Evolutionary conservation across 1,140 invertebrate genomes (phyloP), one percentile per base, ranked within the genome.

Genomic region (Drosophila bocqueti): DNA sequence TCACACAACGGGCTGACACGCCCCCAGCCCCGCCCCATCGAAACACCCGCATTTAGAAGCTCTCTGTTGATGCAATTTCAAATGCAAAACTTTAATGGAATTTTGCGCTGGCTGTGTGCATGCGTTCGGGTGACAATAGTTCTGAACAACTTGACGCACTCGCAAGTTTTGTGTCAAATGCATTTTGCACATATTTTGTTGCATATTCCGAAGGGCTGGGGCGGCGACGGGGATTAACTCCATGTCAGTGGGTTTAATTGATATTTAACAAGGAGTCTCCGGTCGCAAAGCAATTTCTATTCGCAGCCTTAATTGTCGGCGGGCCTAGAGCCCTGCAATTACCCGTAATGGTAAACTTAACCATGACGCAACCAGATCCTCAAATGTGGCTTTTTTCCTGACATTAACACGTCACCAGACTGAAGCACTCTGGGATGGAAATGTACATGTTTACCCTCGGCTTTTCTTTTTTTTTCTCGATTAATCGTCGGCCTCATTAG

Each of bases 81-180:
- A 89, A 87, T 87, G 84, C 80, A 89, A 83, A 87, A 87, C 83
- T 87, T 87, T 74, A 87, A 87, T 89, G 83, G 81, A 87, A 87
- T 89, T 87, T 71, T 67, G 46, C 73, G 60, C 29, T 63, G 79
- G 62, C 62, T 57, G 54, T 67, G 29, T 52, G 46, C 58, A 38
- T 31, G 7, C 63, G 49, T 34, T 31, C 6, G 45, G 52, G 46
- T 63, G 79, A 87, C 83, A 83, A 87, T 72, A 76, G 83, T 86
- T 87, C 63, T 46, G 71, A 50, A 52, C 69, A 83, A 79, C 75
- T 79, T 83, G 74, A 78, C 75, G 75, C 69, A 63, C 68, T 74
- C 55, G 59, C 63, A 68, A 82, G 60, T 83, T 83, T 71, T 66
- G 80, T 80, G 76, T 77, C 64, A 76, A 77, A 83, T 89, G 72